Conservation (phyloP, 2,888 invertebrate species). For the Drosophila lutescens region DNA sequence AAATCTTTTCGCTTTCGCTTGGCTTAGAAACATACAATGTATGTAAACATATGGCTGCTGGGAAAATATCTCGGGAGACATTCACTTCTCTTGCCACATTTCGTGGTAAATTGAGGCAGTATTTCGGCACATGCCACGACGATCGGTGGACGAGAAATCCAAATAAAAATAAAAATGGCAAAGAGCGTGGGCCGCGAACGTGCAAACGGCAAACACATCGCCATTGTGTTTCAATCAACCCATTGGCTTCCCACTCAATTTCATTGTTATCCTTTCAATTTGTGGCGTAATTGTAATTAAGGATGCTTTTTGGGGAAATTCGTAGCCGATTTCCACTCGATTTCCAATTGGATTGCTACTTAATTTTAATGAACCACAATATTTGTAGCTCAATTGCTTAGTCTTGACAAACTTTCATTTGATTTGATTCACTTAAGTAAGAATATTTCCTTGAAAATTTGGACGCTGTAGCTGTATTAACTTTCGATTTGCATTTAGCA, state of each 20-base stretch:
- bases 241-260: constrained; percentile 2
- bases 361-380: too few species aligned
- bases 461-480: too few species aligned
- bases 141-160: constrained; percentile 7
- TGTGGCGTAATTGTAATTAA: constrained; percentile 6
- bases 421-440: too few species aligned
- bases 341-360: neutral
- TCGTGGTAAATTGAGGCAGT: constrained; percentile 22
- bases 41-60: constrained; percentile 4
- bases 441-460: too few species aligned
- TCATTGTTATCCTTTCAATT: constrained; percentile 1
- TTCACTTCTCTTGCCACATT: constrained; percentile 32
- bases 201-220: neutral
- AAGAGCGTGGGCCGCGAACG: constrained; percentile 11
- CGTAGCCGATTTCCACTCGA: neutral
- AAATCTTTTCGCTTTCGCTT: constrained; percentile 12
- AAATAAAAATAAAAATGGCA: neutral
- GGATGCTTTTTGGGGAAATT: constrained; percentile 10
- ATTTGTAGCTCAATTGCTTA: too few species aligned
- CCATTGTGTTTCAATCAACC: constrained; percentile 22
- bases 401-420: too few species aligned
- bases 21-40: constrained; percentile 11
- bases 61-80: constrained; percentile 19
- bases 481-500: too few species aligned
- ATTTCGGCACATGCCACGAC: constrained; percentile 26